Evolutionary conservation across 2,888 invertebrate species (phyloP).

Genomic region (Plusia festucae): DNA sequence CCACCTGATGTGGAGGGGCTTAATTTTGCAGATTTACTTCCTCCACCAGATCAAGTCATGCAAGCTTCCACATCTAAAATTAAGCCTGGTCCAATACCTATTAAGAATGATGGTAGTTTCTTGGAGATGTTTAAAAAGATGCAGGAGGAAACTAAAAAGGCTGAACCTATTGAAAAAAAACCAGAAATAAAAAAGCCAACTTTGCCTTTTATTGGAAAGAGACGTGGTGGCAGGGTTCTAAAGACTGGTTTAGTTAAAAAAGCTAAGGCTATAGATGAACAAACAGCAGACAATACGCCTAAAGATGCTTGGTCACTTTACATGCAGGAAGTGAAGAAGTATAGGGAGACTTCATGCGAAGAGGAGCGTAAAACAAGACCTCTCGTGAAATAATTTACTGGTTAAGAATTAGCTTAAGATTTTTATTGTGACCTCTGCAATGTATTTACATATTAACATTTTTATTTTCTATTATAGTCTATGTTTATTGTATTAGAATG

Average conservation of each 20-base stretch:
- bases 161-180: slow-evolving; percentile 77
- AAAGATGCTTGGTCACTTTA: slow-evolving; percentile 98
- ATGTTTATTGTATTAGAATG: slow-evolving; percentile 70
- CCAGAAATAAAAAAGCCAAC: slow-evolving; percentile 81
- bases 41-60: slow-evolving; percentile 70
- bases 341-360: slow-evolving; percentile 97
- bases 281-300: slow-evolving; percentile 90
- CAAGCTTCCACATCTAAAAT: slow-evolving; percentile 81
- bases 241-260: slow-evolving; percentile 98
- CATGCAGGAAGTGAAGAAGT: slow-evolving; percentile 97
- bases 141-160: slow-evolving; percentile 91
- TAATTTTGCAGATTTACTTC: slow-evolving; percentile 81
- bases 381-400: slow-evolving; percentile 93
- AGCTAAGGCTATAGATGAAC: slow-evolving; percentile 91
- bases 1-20: slow-evolving; percentile 86
- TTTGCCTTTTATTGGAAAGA: slow-evolving; percentile 92
- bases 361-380: slow-evolving; percentile 97
- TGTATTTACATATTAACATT: slow-evolving; percentile 70
- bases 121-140: slow-evolving; percentile 97
- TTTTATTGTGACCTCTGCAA: slow-evolving; percentile 71
- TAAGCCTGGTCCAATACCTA: slow-evolving; percentile 90
- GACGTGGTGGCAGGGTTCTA: slow-evolving; percentile 95
- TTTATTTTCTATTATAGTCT: slow-evolving; percentile 65
- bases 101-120: slow-evolving; percentile 97
- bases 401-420: slow-evolving; percentile 62